phyloP scores from a whole-genome alignment of 30 jellyfish, hydroid and myxozoan species.

The Catostylus mosaicus region DNA sequence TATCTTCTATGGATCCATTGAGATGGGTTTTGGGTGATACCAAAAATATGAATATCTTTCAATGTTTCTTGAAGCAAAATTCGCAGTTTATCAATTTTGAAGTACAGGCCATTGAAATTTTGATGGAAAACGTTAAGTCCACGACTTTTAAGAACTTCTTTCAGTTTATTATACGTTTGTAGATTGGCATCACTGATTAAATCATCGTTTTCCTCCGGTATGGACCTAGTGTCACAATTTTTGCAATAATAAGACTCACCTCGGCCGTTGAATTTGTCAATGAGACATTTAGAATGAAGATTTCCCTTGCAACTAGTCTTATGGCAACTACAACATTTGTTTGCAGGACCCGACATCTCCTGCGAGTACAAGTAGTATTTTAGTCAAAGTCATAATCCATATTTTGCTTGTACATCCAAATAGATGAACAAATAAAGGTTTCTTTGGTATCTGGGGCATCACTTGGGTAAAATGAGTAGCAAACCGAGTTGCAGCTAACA shows the following conservation, averaged over 20 bases:
- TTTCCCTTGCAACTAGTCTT: slow-evolving; percentile 14
- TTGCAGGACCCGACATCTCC: not conserved
- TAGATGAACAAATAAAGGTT: not conserved
- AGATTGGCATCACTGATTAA: slow-evolving; percentile 9
- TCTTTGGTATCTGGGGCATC: not conserved
- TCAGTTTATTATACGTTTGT: slow-evolving; percentile 21
- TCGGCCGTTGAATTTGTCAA: slow-evolving; percentile 12
- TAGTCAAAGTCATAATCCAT: not conserved
- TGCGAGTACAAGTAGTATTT: not conserved
- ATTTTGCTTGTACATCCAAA: not conserved
- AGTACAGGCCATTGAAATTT: slow-evolving; percentile 36
- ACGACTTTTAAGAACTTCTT: slow-evolving; percentile 10
- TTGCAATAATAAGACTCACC: slow-evolving; percentile 14
- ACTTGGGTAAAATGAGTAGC: no score
- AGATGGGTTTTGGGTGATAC: slow-evolving; percentile 31
- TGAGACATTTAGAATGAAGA: slow-evolving; percentile 22
- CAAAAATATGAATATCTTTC: slow-evolving; percentile 6
- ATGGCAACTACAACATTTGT: slow-evolving; percentile 16
- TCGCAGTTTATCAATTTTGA: slow-evolving; percentile 4
- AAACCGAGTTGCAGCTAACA: no score
- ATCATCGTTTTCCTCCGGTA: no score
- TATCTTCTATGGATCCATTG: not conserved
- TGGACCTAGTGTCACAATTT: slow-evolving; percentile 14
- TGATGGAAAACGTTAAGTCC: slow-evolving; percentile 35
- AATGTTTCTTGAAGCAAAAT: slow-evolving; percentile 7